These are phyloP conservation scores for Rhagoletis pomonella DNA, from an alignment of 1,140 invertebrate species.

Conservation along the genomic window DNA sequence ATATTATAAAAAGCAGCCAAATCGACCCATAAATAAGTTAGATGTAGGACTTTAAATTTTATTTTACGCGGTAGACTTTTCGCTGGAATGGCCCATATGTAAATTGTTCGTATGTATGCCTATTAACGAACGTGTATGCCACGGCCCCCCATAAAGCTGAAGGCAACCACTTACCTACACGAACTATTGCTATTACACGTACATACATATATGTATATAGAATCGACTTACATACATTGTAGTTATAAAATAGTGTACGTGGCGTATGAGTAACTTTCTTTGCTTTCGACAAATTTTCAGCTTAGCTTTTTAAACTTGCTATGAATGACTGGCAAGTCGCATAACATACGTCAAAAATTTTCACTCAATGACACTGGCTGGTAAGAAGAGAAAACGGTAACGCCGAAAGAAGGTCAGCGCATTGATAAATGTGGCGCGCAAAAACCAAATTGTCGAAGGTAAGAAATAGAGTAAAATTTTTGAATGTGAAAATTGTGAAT, in stretches of 20 bases:
- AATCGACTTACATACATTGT: too few relatives aligned
- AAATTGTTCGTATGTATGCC: background rate
- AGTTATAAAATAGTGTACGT: background rate
- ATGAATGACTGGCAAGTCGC: constrained; percentile 37
- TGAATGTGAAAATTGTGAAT: background rate
- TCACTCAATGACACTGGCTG: background rate
- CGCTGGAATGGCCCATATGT: too few relatives aligned
- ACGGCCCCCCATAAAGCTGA: background rate
- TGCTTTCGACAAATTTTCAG: background rate
- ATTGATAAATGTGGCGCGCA: constrained; percentile 7
- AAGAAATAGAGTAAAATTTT: background rate
- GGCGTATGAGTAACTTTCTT: constrained; percentile 25
- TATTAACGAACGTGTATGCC: background rate
- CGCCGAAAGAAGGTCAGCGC: background rate
- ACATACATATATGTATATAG: too few relatives aligned
- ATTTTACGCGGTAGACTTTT: too few relatives aligned
- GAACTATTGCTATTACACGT: background rate
- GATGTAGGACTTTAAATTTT: too few relatives aligned
- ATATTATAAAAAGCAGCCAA: too few relatives aligned
- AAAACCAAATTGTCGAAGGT: background rate
- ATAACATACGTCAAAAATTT: constrained; percentile 2
- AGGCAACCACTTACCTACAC: background rate
- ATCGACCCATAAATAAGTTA: too few relatives aligned
- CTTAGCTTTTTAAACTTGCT: constrained; percentile 37
- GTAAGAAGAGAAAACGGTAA: background rate